Percentiles rank a stretch among this genome's conserved stretches.
Evolutionary conservation across 2,888 invertebrate genomes (phyloP).

Genomic region (Sericinus montela): DNA sequence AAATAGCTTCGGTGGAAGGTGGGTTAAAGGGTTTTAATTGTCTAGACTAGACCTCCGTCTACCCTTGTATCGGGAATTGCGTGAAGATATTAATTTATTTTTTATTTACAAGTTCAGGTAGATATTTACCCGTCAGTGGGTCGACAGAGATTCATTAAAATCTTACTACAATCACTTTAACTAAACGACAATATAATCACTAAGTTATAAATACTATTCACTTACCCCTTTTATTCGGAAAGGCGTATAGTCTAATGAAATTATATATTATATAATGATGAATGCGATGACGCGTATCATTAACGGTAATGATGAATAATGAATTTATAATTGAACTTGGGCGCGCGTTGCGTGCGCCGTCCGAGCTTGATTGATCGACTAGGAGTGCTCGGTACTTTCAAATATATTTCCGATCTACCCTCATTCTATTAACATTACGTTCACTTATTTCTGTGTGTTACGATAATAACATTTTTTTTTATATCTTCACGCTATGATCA

Average conservation of each 20-base stretch:
- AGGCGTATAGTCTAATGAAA: not conserved
- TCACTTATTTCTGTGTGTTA: not conserved
- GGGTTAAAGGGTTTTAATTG: too few relatives aligned
- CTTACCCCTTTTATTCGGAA: not conserved
- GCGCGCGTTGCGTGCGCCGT: not conserved
- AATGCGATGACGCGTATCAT: constrained; percentile 1
- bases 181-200: too few relatives aligned
- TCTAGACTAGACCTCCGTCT: too few relatives aligned
- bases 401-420: constrained; percentile 5
- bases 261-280: not conserved
- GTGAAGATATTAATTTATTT: too few relatives aligned
- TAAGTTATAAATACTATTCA: not conserved
- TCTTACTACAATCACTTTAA: too few relatives aligned
- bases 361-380: not conserved
- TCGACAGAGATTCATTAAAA: too few relatives aligned
- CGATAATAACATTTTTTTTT: not conserved
- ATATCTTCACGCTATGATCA: too few relatives aligned
- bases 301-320: not conserved
- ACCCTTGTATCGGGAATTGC: too few relatives aligned
- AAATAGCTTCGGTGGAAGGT: too few relatives aligned
- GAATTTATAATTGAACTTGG: constrained; percentile 1
- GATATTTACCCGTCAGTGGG: too few relatives aligned
- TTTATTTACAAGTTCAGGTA: too few relatives aligned
- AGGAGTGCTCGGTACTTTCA: not conserved
- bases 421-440: not conserved